Base-by-base conservation (phyloP, 2,797 vertebrate genomes). In the Rhinophrynus dorsalis region DNA sequence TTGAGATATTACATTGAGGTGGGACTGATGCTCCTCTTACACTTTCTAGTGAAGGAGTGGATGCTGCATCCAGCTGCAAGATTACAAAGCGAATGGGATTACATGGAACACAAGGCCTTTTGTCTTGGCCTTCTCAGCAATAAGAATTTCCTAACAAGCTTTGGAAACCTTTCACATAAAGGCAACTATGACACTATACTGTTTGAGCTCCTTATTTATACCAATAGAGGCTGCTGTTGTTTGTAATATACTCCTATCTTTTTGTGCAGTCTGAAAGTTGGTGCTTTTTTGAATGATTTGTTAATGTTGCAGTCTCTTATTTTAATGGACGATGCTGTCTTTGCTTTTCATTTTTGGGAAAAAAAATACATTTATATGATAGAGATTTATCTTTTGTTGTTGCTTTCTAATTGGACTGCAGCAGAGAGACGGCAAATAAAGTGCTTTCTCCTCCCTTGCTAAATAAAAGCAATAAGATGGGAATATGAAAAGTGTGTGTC, bases 271-370 rank as follows among this genome's bases (percentile, higher is more conserved):
- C 74, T 74, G 76, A 17, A 74, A 76, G 77, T 77, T 71, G 38
- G 79, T 2, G 79, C 85, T 84, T 84, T 86, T 80, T 76, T 70
- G 79, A 81, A 83, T 79, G 60, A 75, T 27, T 77, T 67, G 24
- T 68, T 11, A 71, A 67, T 57, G 59, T 73, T 75, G 56, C 78
- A 71, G 75, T 79, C 71, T 78, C 17, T 65, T 1, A 38, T 50
- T 74, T 78, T 85, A 81, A 42, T 79, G 62, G 63, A 82, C 73
- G 65, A 76, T 72, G 18, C 70, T 59, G 12, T 38, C n/a, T 63
- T 77, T 63, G 44, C 24, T 17, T 73, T 57, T 48, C 15, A 3
- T 15, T 33, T 52, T 57, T 47, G 40, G n/a, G 11, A 9, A 5
- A 23, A 27, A 23, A 55, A 32, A 33, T 13, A 50, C 17, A 29